Percentiles rank a stretch among this genome's conserved stretches.
These are phyloP conservation scores for Microtus montanus DNA, from an alignment of 2,113 vertebrate species.

Conservation along the genomic window DNA sequence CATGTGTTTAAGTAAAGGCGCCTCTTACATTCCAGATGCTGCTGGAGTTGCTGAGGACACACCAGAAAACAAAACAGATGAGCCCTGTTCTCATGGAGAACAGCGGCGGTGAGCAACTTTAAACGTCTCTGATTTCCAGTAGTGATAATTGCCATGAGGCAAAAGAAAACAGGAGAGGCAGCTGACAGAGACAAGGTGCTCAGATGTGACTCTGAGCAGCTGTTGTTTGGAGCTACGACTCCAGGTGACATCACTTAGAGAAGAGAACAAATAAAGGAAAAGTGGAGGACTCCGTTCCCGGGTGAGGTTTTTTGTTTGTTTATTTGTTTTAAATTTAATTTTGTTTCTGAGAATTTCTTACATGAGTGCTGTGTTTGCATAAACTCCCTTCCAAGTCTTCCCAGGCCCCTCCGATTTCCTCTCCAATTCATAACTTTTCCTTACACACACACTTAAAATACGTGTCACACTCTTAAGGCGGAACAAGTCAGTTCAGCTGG, in stretches of 20 bases:
- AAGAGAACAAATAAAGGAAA: constrained; percentile 29
- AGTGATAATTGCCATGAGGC: constrained; percentile 51
- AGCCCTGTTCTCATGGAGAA: constrained; percentile 44
- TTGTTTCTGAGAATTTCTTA: background rate
- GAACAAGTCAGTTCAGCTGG: background rate
- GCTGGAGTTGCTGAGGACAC: constrained; percentile 11
- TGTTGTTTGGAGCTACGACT: constrained; percentile 58
- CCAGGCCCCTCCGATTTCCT: background rate
- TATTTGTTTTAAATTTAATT: background rate
- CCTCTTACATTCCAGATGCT: constrained; percentile 2
- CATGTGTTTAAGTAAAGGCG: background rate
- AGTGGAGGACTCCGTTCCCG: background rate
- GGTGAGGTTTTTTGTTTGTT: background rate
- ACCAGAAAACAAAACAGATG: constrained; percentile 46
- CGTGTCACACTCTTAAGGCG: background rate
- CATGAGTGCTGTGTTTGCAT: background rate
- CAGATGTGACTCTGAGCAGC: constrained; percentile 43
- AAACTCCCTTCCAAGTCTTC: background rate
- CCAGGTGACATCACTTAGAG: constrained; percentile 64
- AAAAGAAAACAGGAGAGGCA: constrained; percentile 50
- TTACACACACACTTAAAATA: background rate
- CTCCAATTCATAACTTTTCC: background rate
- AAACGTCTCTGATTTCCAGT: constrained; percentile 51
- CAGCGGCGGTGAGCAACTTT: constrained; percentile 27
- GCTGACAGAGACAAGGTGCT: constrained; percentile 42